Conservation (phyloP, 2,888 invertebrate genomes). For the Lacanobia wlatinum region DNA sequence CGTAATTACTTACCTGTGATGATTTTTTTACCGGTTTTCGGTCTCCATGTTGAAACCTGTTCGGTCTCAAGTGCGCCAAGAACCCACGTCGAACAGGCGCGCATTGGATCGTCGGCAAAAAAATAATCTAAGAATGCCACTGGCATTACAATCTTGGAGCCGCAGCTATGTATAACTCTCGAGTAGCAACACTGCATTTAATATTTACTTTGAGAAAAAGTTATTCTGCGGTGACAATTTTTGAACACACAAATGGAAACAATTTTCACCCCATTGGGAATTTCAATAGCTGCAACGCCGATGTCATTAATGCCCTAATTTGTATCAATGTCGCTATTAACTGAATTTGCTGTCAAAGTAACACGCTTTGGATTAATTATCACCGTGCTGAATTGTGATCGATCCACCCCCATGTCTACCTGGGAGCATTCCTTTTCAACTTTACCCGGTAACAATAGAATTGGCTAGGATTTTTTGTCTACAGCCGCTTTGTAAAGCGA, state of each 20-base stretch:
- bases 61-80: slow-evolving; percentile 84
- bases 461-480: slow-evolving; percentile 78
- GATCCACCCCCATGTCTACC: slow-evolving; percentile 85
- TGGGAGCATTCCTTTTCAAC: slow-evolving; percentile 82
- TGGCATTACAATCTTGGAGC: slow-evolving; percentile 76
- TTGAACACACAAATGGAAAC: slow-evolving; percentile 23
- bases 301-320: slow-evolving; percentile 76
- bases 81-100: slow-evolving; percentile 82
- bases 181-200: slow-evolving; percentile 69
- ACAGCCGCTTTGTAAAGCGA: slow-evolving; percentile 80
- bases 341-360: slow-evolving; percentile 77
- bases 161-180: slow-evolving; percentile 66
- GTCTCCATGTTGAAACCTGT: slow-evolving; percentile 87
- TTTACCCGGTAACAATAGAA: slow-evolving; percentile 80
- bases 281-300: slow-evolving; percentile 69
- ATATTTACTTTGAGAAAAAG: slow-evolving; percentile 68
- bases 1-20: slow-evolving; percentile 88
- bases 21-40: slow-evolving; percentile 88
- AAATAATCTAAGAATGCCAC: slow-evolving; percentile 82
- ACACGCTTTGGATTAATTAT: slow-evolving; percentile 78
- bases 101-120: slow-evolving; percentile 80
- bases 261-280: slow-evolving; percentile 56
- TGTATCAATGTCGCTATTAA: slow-evolving; percentile 78
- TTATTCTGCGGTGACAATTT: slow-evolving; percentile 36
- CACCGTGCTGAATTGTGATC: slow-evolving; percentile 74